Percentiles rank a stretch among this genome's conserved stretches.
Conservation (phyloP, 2,888 invertebrate genomes). For the Drosophila robusta region DNA sequence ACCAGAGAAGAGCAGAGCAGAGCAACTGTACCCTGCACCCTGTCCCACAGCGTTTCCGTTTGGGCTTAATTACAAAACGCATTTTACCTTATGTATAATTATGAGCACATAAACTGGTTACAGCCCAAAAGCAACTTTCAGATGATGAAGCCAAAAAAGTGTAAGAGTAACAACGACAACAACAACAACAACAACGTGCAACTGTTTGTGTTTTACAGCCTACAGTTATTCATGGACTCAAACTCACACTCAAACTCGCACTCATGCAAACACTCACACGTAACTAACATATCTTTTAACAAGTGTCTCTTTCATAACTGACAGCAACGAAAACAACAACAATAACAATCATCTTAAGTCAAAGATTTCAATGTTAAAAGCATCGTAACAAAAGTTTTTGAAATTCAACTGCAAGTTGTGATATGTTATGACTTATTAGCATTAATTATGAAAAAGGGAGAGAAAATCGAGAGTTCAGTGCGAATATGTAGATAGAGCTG, state of each 20-base stretch:
- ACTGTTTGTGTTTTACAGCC: conserved; percentile 43
- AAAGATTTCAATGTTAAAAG: conserved; percentile 29
- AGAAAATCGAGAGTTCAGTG: background rate
- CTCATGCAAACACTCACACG: background rate
- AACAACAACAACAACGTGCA: conserved; percentile 36
- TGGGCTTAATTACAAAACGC: conserved; percentile 62
- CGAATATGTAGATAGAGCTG: too few species aligned
- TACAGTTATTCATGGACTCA: conserved; percentile 27
- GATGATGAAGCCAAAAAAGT: conserved; percentile 71
- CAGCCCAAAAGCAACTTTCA: conserved; percentile 53
- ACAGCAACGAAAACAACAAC: conserved; percentile 15
- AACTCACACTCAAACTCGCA: background rate
- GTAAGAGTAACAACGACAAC: conserved; percentile 30
- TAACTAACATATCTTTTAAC: conserved; percentile 26
- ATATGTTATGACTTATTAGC: conserved; percentile 8
- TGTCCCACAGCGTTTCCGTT: conserved; percentile 47
- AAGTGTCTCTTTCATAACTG: conserved; percentile 55
- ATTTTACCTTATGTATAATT: conserved; percentile 60
- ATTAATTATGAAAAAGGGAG: conserved; percentile 10
- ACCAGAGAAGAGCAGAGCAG: background rate
- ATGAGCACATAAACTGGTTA: conserved; percentile 66
- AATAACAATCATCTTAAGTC: conserved; percentile 18
- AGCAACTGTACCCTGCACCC: conserved; percentile 21
- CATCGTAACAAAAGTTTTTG: conserved; percentile 9
- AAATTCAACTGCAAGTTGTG: conserved; percentile 3